These are phyloP conservation scores for Vanessa cardui DNA, from an alignment of 2,888 invertebrate genomes.

Conservation along the genomic window DNA sequence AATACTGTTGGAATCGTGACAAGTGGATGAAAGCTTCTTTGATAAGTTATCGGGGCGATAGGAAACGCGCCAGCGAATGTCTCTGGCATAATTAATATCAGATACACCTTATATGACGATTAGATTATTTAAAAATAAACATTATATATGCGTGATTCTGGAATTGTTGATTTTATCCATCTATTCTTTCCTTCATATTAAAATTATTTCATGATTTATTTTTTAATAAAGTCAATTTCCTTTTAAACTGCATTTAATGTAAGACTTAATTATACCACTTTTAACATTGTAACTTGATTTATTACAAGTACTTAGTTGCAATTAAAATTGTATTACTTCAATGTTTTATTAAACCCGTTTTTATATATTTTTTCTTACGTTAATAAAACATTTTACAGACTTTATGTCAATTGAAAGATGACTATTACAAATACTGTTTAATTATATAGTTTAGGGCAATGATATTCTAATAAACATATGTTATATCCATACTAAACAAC, in stretches of 20 bases:
- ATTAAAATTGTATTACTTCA: too few relatives aligned
- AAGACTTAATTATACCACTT: neutral
- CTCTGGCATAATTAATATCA: conserved; percentile 4
- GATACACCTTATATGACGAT: neutral
- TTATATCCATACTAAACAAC: too few relatives aligned
- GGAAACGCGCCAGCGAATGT: neutral
- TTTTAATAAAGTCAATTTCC: too few relatives aligned
- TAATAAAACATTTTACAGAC: too few relatives aligned
- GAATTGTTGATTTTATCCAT: neutral
- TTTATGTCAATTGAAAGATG: too few relatives aligned
- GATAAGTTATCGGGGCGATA: conserved; percentile 5
- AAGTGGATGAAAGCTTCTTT: conserved; percentile 8
- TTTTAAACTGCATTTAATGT: neutral
- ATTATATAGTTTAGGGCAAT: too few relatives aligned
- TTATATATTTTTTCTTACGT: too few relatives aligned
- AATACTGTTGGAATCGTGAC: neutral
- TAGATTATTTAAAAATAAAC: neutral
- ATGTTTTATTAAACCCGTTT: too few relatives aligned
- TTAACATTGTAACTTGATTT: neutral
- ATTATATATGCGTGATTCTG: neutral
- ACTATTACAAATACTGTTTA: too few relatives aligned
- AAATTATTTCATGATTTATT: too few relatives aligned
- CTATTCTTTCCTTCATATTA: neutral
- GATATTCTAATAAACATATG: too few relatives aligned
- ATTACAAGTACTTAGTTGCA: neutral